Evolutionary conservation across 2,113 vertebrate species (phyloP).

Genomic region (Callaeas wilsoni): DNA sequence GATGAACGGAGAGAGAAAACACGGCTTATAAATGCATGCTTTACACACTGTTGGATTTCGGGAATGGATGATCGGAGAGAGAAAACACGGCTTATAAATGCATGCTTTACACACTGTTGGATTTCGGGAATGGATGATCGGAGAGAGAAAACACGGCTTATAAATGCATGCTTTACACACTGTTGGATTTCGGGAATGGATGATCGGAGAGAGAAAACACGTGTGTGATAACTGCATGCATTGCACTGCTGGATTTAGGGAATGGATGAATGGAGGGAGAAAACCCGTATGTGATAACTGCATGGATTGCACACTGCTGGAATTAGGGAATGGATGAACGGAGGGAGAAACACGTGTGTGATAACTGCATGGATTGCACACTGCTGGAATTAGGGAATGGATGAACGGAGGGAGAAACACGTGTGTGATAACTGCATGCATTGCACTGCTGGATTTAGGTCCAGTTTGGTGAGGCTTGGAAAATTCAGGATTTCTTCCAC

Average conservation of each 20-base stretch:
- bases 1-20: neutral
- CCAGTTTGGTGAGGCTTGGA: neutral
- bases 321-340: no score
- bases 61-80: neutral
- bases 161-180: no score
- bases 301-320: no score
- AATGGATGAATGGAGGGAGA: no score
- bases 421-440: neutral
- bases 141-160: no score
- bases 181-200: no score
- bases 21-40: neutral
- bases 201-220: no score
- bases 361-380: neutral
- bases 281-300: neutral
- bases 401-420: neutral
- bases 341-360: neutral
- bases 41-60: neutral
- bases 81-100: neutral
- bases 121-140: neutral
- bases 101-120: neutral
- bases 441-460: neutral
- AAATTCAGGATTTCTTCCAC: neutral
- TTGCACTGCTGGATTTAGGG: no score
- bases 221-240: no score
- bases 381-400: neutral